A percentile compares a stretch with the other conserved stretches of the same genome.
Conservation (phyloP, 1,140 invertebrate species). For the Mamestra configurata region DNA sequence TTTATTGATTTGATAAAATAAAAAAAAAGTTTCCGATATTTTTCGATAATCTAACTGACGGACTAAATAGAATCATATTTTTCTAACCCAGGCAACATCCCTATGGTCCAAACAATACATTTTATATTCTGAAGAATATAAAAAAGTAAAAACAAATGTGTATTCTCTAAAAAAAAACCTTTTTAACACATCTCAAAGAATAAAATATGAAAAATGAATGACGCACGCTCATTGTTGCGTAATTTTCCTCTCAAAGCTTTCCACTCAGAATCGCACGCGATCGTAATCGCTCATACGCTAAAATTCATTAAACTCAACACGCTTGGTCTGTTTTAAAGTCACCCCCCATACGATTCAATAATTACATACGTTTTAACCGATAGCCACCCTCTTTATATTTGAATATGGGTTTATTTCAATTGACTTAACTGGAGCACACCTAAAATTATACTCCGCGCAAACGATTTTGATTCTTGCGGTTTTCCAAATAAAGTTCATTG, state of each 20-base stretch:
- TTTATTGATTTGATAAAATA: no score
- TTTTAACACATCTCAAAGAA: not conserved
- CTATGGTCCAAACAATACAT: no score
- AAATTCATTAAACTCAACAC: constrained; percentile 83
- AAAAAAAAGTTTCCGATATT: no score
- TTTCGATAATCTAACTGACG: no score
- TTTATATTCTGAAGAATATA: not conserved
- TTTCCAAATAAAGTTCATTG: constrained; percentile 36
- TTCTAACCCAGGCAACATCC: no score
- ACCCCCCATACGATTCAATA: constrained; percentile 78
- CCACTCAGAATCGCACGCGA: constrained; percentile 59
- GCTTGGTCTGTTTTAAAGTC: constrained; percentile 72
- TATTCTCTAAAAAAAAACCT: not conserved
- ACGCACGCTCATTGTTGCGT: constrained; percentile 37
- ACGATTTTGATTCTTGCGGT: constrained; percentile 44
- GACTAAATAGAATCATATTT: no score
- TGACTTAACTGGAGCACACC: constrained; percentile 70
- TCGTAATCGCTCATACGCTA: constrained; percentile 62
- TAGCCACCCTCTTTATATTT: constrained; percentile 80
- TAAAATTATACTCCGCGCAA: constrained; percentile 36
- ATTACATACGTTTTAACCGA: constrained; percentile 86
- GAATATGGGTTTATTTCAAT: constrained; percentile 84
- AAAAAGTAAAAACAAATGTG: not conserved
- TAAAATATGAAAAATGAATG: constrained; percentile 17
- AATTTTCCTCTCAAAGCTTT: constrained; percentile 58